Base-by-base conservation (phyloP, 2,113 vertebrate genomes). In the Oncorhynchus clarkii region DNA sequence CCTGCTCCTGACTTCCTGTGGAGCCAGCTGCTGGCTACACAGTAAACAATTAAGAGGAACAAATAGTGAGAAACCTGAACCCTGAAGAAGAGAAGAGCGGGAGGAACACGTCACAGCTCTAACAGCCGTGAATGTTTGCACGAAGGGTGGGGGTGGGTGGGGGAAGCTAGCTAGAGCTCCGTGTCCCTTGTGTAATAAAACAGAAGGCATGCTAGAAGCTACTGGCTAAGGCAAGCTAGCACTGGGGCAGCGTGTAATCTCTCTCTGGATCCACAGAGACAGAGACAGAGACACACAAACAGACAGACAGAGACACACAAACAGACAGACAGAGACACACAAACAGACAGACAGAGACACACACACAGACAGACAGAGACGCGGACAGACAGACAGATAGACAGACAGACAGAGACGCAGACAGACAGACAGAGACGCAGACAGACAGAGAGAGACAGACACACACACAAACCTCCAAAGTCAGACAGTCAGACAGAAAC, bases 11-110 rank as follows among this genome's bases (percentile, higher is more conserved):
- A 78, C 82, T 91, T 91, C 84, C 85, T 88, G 87, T 84, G 76
- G 70, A 69, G 70, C 85, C 88, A 85, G 90, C 91, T 89, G 88
- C 88, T 80, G 26, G 77, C 84, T 86, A 84, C 76, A 57, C 76
- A 51, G 87, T 91, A 92, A 93, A 93, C 92, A 92, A 93, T 92
- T 89, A 92, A 88, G 88, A 89, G 89, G 91, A 92, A 93, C 91
- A 93, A 93, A 91, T 85, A 85, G 84, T 84, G 87, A 89, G 88
- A 91, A 92, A 91, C 89, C 85, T 80, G 81, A 89, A 83, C 89
- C 83, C 82, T 94, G 92, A 93, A 2, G 72, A 78, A 57, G 54
- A 84, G 86, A 73, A 87, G 76, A 84, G 54, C 70, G 49, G 13
- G 12, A 51, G 48, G 48, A 14, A 7, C 6, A 62, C 16, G 54